Base-by-base conservation (phyloP, 2,113 vertebrate species). In the Strix uralensis region DNA sequence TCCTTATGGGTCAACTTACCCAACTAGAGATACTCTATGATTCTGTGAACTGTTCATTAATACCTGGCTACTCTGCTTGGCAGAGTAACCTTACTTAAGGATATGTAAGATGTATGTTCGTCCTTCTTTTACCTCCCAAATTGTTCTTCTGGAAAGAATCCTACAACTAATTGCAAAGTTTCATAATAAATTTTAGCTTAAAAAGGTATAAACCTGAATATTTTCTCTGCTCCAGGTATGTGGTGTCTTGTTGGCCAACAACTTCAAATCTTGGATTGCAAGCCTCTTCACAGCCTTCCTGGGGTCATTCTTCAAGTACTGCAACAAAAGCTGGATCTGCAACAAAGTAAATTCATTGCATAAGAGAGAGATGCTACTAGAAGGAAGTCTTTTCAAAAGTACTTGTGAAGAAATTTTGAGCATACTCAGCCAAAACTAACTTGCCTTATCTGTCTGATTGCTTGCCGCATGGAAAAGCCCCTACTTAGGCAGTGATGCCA, bases 281-380 rank as follows among this genome's bases (percentile, higher is more conserved):
- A 99, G 99, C 85, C 98, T 99, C 97, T 99, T 99, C 57, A 99
- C 99, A 4, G 99, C 99, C 98, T 98, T 99, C 84, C 99, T 99
- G 13, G 99, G 99, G 86, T 99, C 99, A 29, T 98, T 99, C 95
- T 98, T 99, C 91, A 99, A 97, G 95, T 99, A 99, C 34, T 99
- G 99, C 90, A 99, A 97, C 69, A 99, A 97, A 62, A 99, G 99
- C 80, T 99, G 98, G 69, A 99, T 98, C 99, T 99, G 88, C 44
- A 96, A 86, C 18, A 49, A 87, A 82, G 40, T 12, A 52, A 83
- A 86, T 51, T 46, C 2, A 34, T 25, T 65, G 21, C 42, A 74
- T 80, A 81, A 81, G 25, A 29, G 23, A 47, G 27, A 52, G 9
- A 78, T 21, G 5, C 12, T 69, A 52, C 14, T 14, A 63, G 42